Base-by-base conservation (phyloP, 2,797 vertebrate genomes). In the Aeoliscus strigatus region DNA sequence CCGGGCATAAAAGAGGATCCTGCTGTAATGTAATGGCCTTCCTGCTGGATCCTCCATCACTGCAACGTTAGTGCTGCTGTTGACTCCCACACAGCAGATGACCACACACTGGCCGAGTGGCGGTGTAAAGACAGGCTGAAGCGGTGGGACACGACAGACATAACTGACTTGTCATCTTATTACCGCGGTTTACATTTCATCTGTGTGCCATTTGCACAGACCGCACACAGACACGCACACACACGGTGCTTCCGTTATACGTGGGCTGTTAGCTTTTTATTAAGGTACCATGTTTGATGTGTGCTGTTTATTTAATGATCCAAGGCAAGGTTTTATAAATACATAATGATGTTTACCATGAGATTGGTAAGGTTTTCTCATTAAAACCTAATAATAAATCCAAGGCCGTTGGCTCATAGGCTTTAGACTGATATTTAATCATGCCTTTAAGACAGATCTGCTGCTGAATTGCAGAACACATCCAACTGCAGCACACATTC, bases 301-400 rank as follows among this genome's bases (percentile, higher is more conserved):
- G 31, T 34, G 47, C 34, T 24, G 30, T 15, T 28, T 38, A 1
- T 26, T 52, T 72, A 67, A 73, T 62, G 64, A 73, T 51, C 51
- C 53, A 26, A 56, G 46, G 54, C 49, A 42, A 31, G 24, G 5
- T 75, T 66, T 73, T 54, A 76, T 73, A 72, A 79, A 79, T 67
- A 51, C 60, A 70, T 66, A 69, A 70, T 66, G 57, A 63, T 66
- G 61, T 70, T 77, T 73, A 73, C 48, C 35, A 16, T 45, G 37
- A 51, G 39, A 52, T 35, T 27, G 37, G 16, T 28, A 18, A 42
- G 40, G 37, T 48, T 68, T 68, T 64, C 33, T 52, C 60, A 55
- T 71, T 75, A 54, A 53, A 68, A 45, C 13, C 41, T 60, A 15
- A 66, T 51, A 51, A 58, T 46, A 45, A 66, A 39, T 43, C 26